phyloP scores from a whole-genome alignment of 2,113 vertebrate species.

The Gobius niger region DNA sequence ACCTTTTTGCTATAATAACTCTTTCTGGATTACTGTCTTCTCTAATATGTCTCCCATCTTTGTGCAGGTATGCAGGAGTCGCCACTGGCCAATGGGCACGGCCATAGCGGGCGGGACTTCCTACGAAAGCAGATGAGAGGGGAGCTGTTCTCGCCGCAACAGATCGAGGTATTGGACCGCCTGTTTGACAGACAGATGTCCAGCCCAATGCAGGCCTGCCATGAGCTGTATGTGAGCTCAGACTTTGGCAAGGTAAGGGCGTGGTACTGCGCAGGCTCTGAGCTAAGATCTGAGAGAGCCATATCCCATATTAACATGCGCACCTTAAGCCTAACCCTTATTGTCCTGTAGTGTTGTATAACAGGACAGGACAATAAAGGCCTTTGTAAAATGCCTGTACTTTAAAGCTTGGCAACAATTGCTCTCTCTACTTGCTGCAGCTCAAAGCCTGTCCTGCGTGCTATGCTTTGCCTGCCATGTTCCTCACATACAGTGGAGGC shows the following conservation, averaged over 20 bases:
- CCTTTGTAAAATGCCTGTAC: neutral
- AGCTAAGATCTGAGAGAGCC: slow-evolving; percentile 43
- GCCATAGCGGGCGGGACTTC: slow-evolving; percentile 94
- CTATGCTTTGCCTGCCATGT: slow-evolving; percentile 59
- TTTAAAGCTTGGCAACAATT: slow-evolving; percentile 8
- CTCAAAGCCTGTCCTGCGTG: slow-evolving; percentile 62
- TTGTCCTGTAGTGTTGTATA: no score
- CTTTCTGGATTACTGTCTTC: slow-evolving; percentile 1
- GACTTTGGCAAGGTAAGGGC: slow-evolving; percentile 92
- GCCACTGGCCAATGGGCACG: slow-evolving; percentile 93
- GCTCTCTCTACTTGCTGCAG: slow-evolving; percentile 39
- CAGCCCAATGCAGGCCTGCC: slow-evolving; percentile 76
- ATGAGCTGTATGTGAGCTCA: slow-evolving; percentile 88
- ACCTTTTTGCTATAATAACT: neutral
- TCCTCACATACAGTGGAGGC: slow-evolving; percentile 8
- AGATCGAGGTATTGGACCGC: slow-evolving; percentile 97
- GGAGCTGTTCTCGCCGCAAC: slow-evolving; percentile 96
- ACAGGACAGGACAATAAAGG: no score
- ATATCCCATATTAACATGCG: no score
- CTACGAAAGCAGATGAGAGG: slow-evolving; percentile 99
- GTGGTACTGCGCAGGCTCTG: slow-evolving; percentile 60
- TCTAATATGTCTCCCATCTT: slow-evolving; percentile 28
- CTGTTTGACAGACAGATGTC: slow-evolving; percentile 94
- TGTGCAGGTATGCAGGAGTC: slow-evolving; percentile 90
- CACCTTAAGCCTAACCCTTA: no score